Conservation (phyloP, 2,113 vertebrate species). For the Silurus asotus region DNA sequence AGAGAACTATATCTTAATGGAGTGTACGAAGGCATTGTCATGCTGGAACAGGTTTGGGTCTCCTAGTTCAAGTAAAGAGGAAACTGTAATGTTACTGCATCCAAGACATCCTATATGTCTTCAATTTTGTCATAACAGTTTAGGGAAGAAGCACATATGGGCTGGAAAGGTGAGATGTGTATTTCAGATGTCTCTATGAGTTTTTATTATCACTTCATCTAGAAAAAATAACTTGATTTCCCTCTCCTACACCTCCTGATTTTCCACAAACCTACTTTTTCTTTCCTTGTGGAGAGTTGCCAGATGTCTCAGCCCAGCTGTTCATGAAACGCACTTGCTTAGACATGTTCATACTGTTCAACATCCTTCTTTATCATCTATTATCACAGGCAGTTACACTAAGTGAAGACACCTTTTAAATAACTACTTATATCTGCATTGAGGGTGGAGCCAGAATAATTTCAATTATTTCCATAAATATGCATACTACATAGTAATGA, state of each 20-base stretch:
- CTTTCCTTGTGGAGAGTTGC: background rate
- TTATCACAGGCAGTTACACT: background rate
- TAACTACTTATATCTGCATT: no score
- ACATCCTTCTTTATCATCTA: background rate
- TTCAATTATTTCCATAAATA: background rate
- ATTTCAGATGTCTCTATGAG: background rate
- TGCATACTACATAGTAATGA: background rate
- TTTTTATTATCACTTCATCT: background rate
- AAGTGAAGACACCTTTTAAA: background rate
- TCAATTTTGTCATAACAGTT: no score
- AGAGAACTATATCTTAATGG: no score
- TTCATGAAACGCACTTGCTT: background rate
- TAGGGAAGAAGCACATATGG: no score
- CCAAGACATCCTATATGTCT: no score
- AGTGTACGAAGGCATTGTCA: no score
- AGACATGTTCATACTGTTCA: background rate
- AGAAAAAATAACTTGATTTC: background rate
- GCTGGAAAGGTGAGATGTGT: background rate
- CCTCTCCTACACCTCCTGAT: background rate
- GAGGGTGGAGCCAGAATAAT: background rate
- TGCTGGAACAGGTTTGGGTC: no score
- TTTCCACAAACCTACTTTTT: background rate
- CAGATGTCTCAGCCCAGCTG: background rate
- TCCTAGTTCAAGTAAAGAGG: no score
- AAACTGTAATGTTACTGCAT: no score